These are phyloP conservation scores for Monodelphis domestica DNA, from an alignment of 2,797 vertebrate species.

Conservation along the genomic window DNA sequence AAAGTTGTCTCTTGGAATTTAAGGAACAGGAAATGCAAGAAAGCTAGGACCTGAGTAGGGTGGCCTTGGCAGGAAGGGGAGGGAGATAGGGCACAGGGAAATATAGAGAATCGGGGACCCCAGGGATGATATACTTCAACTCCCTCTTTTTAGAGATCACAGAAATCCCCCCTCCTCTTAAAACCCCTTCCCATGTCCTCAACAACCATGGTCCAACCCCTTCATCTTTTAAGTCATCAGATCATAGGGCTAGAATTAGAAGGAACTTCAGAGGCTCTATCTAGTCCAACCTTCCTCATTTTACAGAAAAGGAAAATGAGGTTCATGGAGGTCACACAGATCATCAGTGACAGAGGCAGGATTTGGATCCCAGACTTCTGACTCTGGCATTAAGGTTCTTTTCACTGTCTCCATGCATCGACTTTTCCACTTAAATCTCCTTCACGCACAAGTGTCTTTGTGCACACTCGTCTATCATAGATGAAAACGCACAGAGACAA, in stretches of 20 bases:
- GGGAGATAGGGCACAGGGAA: background rate
- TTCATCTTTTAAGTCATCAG: background rate
- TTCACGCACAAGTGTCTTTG: too few species aligned
- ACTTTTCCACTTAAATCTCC: too few species aligned
- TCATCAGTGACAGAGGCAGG: background rate
- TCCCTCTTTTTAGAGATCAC: background rate
- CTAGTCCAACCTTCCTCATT: background rate
- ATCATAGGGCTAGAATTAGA: background rate
- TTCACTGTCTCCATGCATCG: too few species aligned
- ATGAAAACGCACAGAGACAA: too few species aligned
- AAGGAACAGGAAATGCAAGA: background rate
- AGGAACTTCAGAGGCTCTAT: background rate
- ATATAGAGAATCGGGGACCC: background rate
- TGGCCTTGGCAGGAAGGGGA: background rate
- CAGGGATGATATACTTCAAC: background rate
- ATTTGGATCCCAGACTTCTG: background rate
- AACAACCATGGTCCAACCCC: background rate
- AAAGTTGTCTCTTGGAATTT: background rate
- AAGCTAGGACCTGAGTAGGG: background rate
- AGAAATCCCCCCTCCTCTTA: background rate
- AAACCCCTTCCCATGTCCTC: too few species aligned
- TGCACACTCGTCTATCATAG: too few species aligned
- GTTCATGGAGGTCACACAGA: background rate
- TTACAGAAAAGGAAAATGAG: background rate
- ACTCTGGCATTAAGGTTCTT: background rate